These are phyloP conservation scores for Ephydatia muelleri DNA, from an alignment of 37 sponge, comb jelly and placozoan species.

Conservation along the genomic window DNA sequence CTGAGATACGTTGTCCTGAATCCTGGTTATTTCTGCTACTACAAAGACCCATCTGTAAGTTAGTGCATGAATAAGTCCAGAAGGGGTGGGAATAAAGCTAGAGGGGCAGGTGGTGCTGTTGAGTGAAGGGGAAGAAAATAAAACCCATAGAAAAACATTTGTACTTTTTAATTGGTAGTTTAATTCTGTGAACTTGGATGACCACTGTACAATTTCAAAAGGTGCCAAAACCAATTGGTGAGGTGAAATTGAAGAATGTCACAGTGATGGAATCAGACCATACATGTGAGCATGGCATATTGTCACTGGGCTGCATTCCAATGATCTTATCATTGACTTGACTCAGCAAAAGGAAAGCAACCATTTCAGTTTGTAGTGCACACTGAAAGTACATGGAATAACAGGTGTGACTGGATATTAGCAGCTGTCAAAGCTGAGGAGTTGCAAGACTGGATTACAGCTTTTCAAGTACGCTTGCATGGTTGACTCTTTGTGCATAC, in stretches of 20 bases:
- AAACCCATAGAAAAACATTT: too few relatives aligned
- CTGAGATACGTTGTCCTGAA: conserved; percentile 76
- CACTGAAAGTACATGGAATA: conserved; percentile 90
- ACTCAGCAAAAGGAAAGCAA: conserved; percentile 54
- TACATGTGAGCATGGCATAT: neutral
- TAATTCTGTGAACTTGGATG: too few relatives aligned
- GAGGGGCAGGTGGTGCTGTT: neutral
- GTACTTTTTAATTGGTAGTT: too few relatives aligned
- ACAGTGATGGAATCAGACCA: conserved; percentile 13
- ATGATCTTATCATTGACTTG: neutral
- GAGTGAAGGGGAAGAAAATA: neutral
- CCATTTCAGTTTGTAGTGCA: conserved; percentile 77
- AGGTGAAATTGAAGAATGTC: conserved; percentile 81
- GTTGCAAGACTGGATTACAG: conserved; percentile 85
- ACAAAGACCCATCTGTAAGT: conserved; percentile 49
- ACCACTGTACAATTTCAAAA: neutral
- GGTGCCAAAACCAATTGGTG: conserved; percentile 28
- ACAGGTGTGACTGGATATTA: conserved; percentile 74
- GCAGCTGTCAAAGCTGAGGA: conserved; percentile 74
- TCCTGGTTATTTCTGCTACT: conserved; percentile 84
- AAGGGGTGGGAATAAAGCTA: neutral
- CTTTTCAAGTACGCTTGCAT: conserved; percentile 61
- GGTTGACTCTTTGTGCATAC: neutral
- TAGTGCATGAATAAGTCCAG: too few relatives aligned
- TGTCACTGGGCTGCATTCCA: neutral